Evolutionary conservation across 2,797 vertebrate species (phyloP).

Genomic region (Platyrinchus mystaceus): DNA sequence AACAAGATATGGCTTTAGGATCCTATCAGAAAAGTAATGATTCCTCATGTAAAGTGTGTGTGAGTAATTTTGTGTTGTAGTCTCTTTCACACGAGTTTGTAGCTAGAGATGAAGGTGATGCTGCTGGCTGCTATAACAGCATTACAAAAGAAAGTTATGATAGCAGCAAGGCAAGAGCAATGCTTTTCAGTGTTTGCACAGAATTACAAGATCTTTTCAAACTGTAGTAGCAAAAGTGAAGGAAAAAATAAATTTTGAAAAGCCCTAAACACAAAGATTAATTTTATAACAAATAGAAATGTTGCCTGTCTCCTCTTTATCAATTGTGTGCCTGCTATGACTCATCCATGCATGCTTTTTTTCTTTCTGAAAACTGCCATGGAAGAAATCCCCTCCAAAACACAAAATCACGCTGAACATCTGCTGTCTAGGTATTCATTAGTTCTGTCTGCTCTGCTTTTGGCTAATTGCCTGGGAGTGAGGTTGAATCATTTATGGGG

Average conservation of each 20-base stretch:
- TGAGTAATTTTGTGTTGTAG: not conserved
- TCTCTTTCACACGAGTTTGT: not conserved
- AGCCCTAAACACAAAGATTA: constrained; percentile 15
- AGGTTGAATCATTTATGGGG: constrained; percentile 57
- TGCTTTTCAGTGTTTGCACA: not conserved
- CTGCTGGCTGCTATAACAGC: not conserved
- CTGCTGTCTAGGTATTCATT: constrained; percentile 71
- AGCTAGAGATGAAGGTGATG: not conserved
- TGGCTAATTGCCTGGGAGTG: constrained; percentile 67
- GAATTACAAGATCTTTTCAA: constrained; percentile 16
- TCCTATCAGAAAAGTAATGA: not conserved
- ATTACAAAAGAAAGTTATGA: not conserved
- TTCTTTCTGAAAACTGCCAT: constrained; percentile 13
- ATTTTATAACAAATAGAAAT: constrained; percentile 34
- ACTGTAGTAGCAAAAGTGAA: not conserved
- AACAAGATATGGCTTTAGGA: constrained; percentile 20
- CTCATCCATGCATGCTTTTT: constrained; percentile 16
- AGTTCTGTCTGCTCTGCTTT: constrained; percentile 61
- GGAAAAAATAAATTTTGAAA: constrained; percentile 13
- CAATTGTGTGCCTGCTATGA: constrained; percentile 16
- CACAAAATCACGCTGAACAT: constrained; percentile 54
- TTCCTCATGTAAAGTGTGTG: not conserved
- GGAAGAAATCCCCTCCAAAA: constrained; percentile 58
- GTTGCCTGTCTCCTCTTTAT: constrained; percentile 31
- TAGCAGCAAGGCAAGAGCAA: not conserved